Base-by-base conservation (phyloP, 2,888 invertebrate genomes). In the Lymantria dispar region DNA sequence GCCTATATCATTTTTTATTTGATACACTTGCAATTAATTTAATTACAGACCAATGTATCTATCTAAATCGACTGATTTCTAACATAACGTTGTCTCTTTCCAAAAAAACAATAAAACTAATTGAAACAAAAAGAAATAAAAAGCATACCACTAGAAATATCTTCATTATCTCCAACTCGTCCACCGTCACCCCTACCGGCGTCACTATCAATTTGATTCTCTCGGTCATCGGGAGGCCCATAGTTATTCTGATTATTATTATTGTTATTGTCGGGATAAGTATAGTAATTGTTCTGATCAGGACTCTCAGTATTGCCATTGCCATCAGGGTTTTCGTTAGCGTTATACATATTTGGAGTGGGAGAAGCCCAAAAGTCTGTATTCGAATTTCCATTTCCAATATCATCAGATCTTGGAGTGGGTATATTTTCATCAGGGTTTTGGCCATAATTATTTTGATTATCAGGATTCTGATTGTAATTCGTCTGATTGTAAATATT, bases 121-220 rank as follows among this genome's bases (percentile, higher is more conserved):
- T 10, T 12, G 12, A 14, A 40, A 13, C 8, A 40, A 30, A 29
- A 38, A 10, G n/a, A n/a, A 8, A 43, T 7, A 29, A 30, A 38
- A 43, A 48, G 22, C 43, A 7, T 48, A 48, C 48, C 44, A 33
- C n/a, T 9, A 13, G 36, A 13, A 30, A 8, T 8, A 39, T 30
- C 42, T 22, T 30, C 43, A 29, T 30, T 22, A 8, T 39, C 48
- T 0, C 39, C 48, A 40, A 8, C 43, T 10, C 48, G 48, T 11
- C 48, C 48, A 29, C 48, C 48, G 39, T 48, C 48, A 12, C 48
- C 48, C 8, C 48, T 30, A 9, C 12, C 39, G 3, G 39, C 12
- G 15, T 48, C 48, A 10, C n/a, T 39, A 10, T 48, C 48, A 13
- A 47, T 33, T 7, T 33, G 15, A 43, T 39, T 40, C 2, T 14